phyloP scores from a whole-genome alignment of 2,888 invertebrate genomes.

The Ectemnius cavifrons region DNA sequence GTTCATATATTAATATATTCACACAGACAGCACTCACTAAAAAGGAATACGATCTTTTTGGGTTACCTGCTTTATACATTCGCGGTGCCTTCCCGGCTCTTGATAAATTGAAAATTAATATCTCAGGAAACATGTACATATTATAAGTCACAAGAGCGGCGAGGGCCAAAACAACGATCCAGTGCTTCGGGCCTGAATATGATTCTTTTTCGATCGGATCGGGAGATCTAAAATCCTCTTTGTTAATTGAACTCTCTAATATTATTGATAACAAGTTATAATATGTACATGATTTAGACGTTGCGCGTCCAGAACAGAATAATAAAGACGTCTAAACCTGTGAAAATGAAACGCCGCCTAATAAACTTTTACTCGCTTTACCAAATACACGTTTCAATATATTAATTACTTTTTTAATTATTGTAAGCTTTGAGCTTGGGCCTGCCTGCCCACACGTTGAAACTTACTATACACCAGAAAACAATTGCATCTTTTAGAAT shows the following conservation, averaged over 20 bases:
- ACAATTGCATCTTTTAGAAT: slow-evolving; percentile 40
- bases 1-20: slow-evolving; percentile 23
- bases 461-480: slow-evolving; percentile 42
- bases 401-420: slow-evolving; percentile 63
- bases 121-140: background rate
- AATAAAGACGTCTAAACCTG: slow-evolving; percentile 65
- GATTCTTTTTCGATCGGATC: slow-evolving; percentile 2
- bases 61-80: slow-evolving; percentile 7
- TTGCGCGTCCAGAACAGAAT: slow-evolving; percentile 63
- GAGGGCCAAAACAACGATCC: background rate
- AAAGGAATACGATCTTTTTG: slow-evolving; percentile 17
- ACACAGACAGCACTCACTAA: slow-evolving; percentile 19
- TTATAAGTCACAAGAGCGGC: background rate
- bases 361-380: slow-evolving; percentile 49
- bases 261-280: slow-evolving; percentile 64
- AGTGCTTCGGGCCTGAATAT: background rate
- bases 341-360: slow-evolving; percentile 58
- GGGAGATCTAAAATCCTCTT: slow-evolving; percentile 55
- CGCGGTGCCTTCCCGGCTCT: background rate
- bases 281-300: slow-evolving; percentile 66
- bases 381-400: slow-evolving; percentile 45
- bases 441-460: slow-evolving; percentile 47
- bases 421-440: slow-evolving; percentile 74
- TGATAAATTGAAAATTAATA: background rate
- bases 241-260: slow-evolving; percentile 67